phyloP scores from a whole-genome alignment of 1,140 invertebrate species.

The Meloidogyne exigua region DNA sequence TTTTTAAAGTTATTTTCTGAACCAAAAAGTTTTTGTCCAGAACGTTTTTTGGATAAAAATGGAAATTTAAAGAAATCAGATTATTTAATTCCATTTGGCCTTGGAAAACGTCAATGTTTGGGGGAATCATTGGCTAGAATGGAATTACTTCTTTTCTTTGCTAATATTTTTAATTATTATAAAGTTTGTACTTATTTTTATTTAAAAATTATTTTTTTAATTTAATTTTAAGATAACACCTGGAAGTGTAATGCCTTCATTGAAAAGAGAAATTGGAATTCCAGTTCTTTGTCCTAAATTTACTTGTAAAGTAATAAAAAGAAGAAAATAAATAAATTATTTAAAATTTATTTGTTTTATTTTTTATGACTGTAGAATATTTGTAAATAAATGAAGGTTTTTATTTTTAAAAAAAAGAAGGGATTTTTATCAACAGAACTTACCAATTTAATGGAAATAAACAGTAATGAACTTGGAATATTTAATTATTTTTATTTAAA shows the following conservation, averaged over 20 bases:
- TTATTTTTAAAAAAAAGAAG: too few relatives aligned
- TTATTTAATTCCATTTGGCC: constrained; percentile 27
- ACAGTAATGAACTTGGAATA: too few relatives aligned
- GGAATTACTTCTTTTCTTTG: constrained; percentile 39
- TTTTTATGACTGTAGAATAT: too few relatives aligned
- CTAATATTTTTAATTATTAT: constrained; percentile 32
- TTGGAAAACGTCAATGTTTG: constrained; percentile 37
- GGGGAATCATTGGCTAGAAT: constrained; percentile 42
- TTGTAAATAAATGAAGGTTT: too few relatives aligned
- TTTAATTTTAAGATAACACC: constrained; percentile 8
- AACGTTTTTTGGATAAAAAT: constrained; percentile 28
- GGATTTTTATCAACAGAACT: too few relatives aligned
- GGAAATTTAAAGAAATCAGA: constrained; percentile 25
- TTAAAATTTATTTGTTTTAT: neutral
- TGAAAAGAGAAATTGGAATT: constrained; percentile 22
- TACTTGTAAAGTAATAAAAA: constrained; percentile 15
- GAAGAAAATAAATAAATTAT: neutral
- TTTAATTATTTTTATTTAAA: too few relatives aligned
- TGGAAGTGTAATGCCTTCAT: constrained; percentile 4
- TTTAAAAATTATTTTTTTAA: neutral
- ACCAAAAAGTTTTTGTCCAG: constrained; percentile 18
- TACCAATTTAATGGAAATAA: too few relatives aligned
- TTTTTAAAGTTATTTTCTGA: constrained; percentile 26
- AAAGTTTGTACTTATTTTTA: neutral
- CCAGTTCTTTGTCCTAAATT: constrained; percentile 29